Evolutionary conservation across 64 coral and sea anemone genomes (phyloP).

Genomic region (Pocillopora verrucosa): DNA sequence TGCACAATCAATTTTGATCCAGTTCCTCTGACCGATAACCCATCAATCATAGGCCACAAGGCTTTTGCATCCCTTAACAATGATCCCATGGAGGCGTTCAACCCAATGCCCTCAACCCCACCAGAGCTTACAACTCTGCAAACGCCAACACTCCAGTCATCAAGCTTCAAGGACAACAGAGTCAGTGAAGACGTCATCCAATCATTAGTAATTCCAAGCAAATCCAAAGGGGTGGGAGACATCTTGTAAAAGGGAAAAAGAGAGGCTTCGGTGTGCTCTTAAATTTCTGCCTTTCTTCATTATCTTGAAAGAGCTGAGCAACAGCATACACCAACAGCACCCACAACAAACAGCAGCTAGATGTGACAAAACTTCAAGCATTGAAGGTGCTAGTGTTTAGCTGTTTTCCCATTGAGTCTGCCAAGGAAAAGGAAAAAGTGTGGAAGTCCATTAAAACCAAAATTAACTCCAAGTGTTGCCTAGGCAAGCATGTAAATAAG

Average conservation of each 20-base stretch:
- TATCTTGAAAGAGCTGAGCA: slow-evolving; percentile 6
- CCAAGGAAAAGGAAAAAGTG: not conserved
- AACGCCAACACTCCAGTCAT: not conserved
- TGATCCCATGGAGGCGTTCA: slow-evolving; percentile 1
- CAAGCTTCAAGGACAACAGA: slow-evolving; percentile 12
- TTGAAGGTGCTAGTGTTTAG: slow-evolving; percentile 5
- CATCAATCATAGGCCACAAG: slow-evolving; percentile 6
- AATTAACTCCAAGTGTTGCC: too few relatives aligned
- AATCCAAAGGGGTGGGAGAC: not conserved
- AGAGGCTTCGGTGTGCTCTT: slow-evolving; percentile 8
- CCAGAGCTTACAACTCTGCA: not conserved
- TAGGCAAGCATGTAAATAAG: too few relatives aligned
- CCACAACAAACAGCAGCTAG: not conserved
- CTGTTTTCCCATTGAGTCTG: not conserved
- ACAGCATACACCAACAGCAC: slow-evolving; percentile 4
- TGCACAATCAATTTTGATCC: not conserved
- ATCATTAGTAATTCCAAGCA: slow-evolving; percentile 11
- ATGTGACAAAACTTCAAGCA: not conserved
- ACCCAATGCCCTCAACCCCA: slow-evolving; percentile 16
- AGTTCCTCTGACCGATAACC: slow-evolving; percentile 14
- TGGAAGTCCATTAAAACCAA: too few relatives aligned
- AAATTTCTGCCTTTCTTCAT: not conserved
- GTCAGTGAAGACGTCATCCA: slow-evolving; percentile 18
- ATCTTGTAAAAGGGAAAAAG: slow-evolving; percentile 1
- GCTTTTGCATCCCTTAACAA: slow-evolving; percentile 10